phyloP scores from a whole-genome alignment of 2,888 invertebrate genomes.

The Acrocera orbiculus region DNA sequence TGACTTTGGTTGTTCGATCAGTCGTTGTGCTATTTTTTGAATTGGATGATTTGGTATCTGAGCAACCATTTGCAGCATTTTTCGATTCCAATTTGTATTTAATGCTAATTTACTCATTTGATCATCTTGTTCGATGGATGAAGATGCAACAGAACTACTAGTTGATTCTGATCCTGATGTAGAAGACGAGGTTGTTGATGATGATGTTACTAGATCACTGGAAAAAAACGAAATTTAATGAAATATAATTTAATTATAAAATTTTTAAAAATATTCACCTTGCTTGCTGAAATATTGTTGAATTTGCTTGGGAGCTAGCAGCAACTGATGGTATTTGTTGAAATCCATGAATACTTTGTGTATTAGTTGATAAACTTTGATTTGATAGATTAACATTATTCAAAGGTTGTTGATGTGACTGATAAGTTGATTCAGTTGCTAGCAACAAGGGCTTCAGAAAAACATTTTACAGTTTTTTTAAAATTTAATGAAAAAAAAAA shows the following conservation, averaged over 20 bases:
- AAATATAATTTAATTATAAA: background rate
- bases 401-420: constrained; percentile 12
- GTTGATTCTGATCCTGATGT: constrained; percentile 16
- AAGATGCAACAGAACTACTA: constrained; percentile 22
- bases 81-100: constrained; percentile 19
- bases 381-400: constrained; percentile 14
- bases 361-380: constrained; percentile 9
- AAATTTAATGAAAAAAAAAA: constrained; percentile 11
- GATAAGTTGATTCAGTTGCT: constrained; percentile 16
- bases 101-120: constrained; percentile 15
- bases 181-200: constrained; percentile 12
- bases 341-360: constrained; percentile 11
- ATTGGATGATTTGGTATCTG: constrained; percentile 19
- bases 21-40: constrained; percentile 22
- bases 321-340: constrained; percentile 4
- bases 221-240: background rate
- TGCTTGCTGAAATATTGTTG: constrained; percentile 6
- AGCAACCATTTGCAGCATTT: constrained; percentile 28
- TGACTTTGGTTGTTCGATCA: constrained; percentile 30
- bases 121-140: constrained; percentile 19
- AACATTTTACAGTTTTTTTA: background rate
- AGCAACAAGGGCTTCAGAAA: constrained; percentile 13
- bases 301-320: background rate
- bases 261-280: background rate
- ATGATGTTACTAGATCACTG: constrained; percentile 11